Evolutionary conservation across 2,888 invertebrate genomes (phyloP).

Genomic region (Alsophila aescularia): DNA sequence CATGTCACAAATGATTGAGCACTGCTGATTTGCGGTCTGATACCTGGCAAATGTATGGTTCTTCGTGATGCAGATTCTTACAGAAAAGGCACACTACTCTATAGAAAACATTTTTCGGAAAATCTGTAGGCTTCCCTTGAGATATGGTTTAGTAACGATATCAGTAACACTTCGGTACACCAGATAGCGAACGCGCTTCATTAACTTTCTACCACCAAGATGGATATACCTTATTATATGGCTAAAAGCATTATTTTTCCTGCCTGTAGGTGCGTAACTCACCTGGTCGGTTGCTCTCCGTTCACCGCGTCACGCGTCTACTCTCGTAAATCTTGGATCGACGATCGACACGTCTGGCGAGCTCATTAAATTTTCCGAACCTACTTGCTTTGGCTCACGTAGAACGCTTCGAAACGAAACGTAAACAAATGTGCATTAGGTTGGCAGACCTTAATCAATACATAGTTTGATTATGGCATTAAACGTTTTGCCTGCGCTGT

Average conservation of each 20-base stretch:
- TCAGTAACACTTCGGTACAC: too few relatives aligned
- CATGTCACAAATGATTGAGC: too few relatives aligned
- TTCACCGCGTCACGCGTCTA: constrained; percentile 37
- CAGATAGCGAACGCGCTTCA: constrained; percentile 16
- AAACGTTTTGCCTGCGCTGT: too few relatives aligned
- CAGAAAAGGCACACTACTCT: too few relatives aligned
- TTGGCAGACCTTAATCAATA: neutral
- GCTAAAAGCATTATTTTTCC: constrained; percentile 39
- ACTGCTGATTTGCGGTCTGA: too few relatives aligned
- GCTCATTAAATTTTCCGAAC: constrained; percentile 33
- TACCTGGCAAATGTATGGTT: too few relatives aligned
- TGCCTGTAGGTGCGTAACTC: constrained; percentile 34
- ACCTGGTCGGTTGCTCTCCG: constrained; percentile 25
- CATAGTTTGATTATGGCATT: too few relatives aligned
- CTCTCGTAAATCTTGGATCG: constrained; percentile 34
- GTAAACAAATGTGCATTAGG: constrained; percentile 13
- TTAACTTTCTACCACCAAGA: constrained; percentile 33
- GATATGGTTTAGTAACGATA: too few relatives aligned
- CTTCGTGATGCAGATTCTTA: too few relatives aligned
- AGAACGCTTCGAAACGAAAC: constrained; percentile 6
- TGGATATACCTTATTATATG: constrained; percentile 32
- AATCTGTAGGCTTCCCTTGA: too few relatives aligned
- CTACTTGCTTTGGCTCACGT: constrained; percentile 23
- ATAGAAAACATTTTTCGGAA: too few relatives aligned
- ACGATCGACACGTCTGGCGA: constrained; percentile 34